Evolutionary conservation across 1,140 invertebrate genomes (phyloP).

Genomic region (Zaprionus ornatus): DNA sequence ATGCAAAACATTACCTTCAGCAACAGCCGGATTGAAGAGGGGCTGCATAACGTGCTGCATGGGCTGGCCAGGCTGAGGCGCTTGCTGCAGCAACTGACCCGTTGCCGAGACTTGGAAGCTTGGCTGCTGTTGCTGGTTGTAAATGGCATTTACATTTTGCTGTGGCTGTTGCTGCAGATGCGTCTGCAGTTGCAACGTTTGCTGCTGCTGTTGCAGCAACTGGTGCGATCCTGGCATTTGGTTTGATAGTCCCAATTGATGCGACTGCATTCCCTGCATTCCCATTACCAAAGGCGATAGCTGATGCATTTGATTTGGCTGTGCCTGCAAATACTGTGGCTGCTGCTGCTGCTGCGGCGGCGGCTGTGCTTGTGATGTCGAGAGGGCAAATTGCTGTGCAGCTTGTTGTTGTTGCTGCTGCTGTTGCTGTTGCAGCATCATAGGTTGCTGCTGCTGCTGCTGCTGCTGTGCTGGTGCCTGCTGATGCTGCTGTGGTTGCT

Average conservation of each 20-base stretch:
- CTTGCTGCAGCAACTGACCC: slow-evolving; percentile 67
- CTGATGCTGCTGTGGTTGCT: slow-evolving; percentile 37
- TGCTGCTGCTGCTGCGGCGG: slow-evolving; percentile 39
- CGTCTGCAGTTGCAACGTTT: slow-evolving; percentile 55
- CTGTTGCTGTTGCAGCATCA: slow-evolving; percentile 55
- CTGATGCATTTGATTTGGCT: slow-evolving; percentile 58
- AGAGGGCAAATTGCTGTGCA: slow-evolving; percentile 55
- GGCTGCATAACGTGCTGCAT: slow-evolving; percentile 73
- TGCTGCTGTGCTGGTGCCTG: slow-evolving; percentile 29
- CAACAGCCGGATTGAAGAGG: slow-evolving; percentile 59
- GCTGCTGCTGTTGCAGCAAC: slow-evolving; percentile 59
- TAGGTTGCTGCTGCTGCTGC: slow-evolving; percentile 32
- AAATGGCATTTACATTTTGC: slow-evolving; percentile 46
- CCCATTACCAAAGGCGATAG: slow-evolving; percentile 27
- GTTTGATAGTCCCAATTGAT: slow-evolving; percentile 39
- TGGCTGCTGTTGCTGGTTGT: slow-evolving; percentile 62
- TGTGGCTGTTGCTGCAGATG: slow-evolving; percentile 57
- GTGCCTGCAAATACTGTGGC: slow-evolving; percentile 54
- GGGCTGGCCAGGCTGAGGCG: slow-evolving; percentile 56
- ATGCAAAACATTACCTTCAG: slow-evolving; percentile 51
- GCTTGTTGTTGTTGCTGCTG: slow-evolving; percentile 40
- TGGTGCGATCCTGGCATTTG: slow-evolving; percentile 63
- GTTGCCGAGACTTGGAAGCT: slow-evolving; percentile 52
- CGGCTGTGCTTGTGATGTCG: slow-evolving; percentile 46
- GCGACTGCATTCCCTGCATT: slow-evolving; percentile 48